Evolutionary conservation across 1,140 invertebrate genomes (phyloP).

Genomic region (Geopemphigus sp.): DNA sequence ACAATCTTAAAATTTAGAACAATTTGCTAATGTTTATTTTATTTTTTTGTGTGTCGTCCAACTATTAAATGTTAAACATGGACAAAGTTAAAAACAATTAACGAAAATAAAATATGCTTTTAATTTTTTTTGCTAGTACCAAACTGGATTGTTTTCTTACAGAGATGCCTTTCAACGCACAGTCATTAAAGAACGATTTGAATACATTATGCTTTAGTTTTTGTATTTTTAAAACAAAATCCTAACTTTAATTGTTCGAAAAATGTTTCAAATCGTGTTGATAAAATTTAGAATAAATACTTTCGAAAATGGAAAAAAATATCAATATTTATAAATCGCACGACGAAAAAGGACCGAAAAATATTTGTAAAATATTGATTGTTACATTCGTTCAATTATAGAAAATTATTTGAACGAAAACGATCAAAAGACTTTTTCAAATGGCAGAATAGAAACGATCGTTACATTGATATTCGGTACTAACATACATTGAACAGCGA

Average conservation of each 20-base stretch:
- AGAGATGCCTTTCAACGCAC: background rate
- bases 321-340: no score
- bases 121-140: background rate
- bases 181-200: slow-evolving; percentile 24
- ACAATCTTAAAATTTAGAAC: background rate
- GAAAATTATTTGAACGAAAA: no score
- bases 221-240: background rate
- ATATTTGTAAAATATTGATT: no score
- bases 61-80: slow-evolving; percentile 1
- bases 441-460: no score
- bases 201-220: slow-evolving; percentile 4
- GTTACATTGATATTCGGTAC: no score
- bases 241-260: no score
- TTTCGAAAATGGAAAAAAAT: no score
- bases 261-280: no score
- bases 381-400: no score
- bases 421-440: no score
- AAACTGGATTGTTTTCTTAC: background rate
- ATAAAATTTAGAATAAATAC: no score
- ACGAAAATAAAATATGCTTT: background rate
- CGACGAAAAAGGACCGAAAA: no score
- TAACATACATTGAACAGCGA: background rate
- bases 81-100: slow-evolving; percentile 14
- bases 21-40: background rate
- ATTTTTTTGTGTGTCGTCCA: background rate